Percentiles rank a stretch among this genome's conserved stretches.
phyloP scores from a whole-genome alignment of 2,113 vertebrate species.

The Fulmarus glacialis region DNA sequence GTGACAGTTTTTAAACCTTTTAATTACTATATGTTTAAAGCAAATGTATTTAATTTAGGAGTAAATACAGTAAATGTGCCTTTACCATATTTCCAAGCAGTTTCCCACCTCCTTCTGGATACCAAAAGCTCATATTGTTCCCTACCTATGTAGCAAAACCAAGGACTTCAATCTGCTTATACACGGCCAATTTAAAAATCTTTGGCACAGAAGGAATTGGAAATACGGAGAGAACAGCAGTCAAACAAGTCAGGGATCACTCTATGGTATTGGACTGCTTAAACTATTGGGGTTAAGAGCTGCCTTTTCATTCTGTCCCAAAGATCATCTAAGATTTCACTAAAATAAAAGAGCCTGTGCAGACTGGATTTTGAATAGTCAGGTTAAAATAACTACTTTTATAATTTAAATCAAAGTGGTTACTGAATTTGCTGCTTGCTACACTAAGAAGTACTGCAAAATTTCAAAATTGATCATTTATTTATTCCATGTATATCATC shows the following conservation, averaged over 20 bases:
- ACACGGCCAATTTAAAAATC: background rate
- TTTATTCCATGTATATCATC: background rate
- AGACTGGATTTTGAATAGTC: background rate
- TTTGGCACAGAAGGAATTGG: background rate
- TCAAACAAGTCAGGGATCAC: background rate
- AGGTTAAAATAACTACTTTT: background rate
- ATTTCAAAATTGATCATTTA: background rate
- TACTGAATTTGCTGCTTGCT: background rate
- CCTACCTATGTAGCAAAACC: background rate
- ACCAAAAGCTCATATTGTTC: background rate
- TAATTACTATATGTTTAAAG: background rate
- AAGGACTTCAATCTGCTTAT: background rate
- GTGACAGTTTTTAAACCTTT: background rate
- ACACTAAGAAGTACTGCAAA: background rate
- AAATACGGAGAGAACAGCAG: background rate
- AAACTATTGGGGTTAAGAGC: background rate
- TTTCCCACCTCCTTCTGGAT: background rate
- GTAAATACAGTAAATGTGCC: background rate
- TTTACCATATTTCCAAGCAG: background rate
- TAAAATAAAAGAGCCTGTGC: background rate
- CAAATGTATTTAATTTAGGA: background rate
- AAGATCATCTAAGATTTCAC: background rate
- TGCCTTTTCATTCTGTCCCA: background rate
- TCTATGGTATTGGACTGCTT: background rate
- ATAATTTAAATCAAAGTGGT: background rate